Evolutionary conservation across 2,888 invertebrate species (phyloP).

Genomic region (Drosophila mercatorum): DNA sequence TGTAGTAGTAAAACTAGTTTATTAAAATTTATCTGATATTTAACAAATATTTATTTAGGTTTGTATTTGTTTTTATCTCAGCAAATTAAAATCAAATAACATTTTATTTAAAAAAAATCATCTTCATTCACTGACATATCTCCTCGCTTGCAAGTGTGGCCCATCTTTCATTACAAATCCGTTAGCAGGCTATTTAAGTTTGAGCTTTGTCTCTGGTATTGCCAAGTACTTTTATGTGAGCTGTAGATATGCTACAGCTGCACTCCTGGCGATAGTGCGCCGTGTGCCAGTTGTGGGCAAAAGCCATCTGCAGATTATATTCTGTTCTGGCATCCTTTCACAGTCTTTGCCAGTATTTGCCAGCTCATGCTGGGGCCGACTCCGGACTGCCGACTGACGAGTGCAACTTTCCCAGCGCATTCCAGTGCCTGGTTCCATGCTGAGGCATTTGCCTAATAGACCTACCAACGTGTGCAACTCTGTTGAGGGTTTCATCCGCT

Average conservation of each 20-base stretch:
- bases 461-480: constrained; percentile 49
- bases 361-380: constrained; percentile 41
- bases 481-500: constrained; percentile 46
- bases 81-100: no score
- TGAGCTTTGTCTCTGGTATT: neutral
- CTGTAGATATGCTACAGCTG: neutral
- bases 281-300: constrained; percentile 22
- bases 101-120: neutral
- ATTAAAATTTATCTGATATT: no score
- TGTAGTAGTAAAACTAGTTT: no score
- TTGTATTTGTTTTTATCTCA: no score
- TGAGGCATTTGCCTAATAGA: constrained; percentile 50
- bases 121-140: neutral
- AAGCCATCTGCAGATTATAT: constrained; percentile 30
- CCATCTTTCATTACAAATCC: neutral
- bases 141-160: neutral
- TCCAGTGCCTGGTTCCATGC: constrained; percentile 13
- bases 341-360: constrained; percentile 34
- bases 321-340: constrained; percentile 30
- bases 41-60: no score
- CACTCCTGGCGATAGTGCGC: neutral
- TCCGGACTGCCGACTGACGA: constrained; percentile 1
- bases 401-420: constrained; percentile 50
- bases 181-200: constrained; percentile 3
- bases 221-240: neutral